Base-by-base conservation (phyloP, 2,888 invertebrate genomes). In the Hirudinaria manillensis region DNA sequence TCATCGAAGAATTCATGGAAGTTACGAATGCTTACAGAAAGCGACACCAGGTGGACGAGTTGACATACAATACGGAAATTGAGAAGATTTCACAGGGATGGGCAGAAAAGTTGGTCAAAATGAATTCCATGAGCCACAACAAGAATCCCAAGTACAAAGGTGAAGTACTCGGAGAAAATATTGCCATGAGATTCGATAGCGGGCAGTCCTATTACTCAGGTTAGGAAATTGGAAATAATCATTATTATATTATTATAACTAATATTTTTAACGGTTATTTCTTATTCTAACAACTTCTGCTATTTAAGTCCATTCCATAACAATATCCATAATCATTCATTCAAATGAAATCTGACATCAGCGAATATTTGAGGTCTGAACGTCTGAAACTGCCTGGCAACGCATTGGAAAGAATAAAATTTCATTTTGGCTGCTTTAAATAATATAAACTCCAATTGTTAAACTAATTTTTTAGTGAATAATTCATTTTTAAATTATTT, bases 51-150 rank as follows among this genome's bases (percentile, higher is more conserved):
- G 82, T 81, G 2, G 78, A 82, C 0, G 77, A 82, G 4, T 75
- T 86, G 61, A 79, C 78, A 7, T 72, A 75, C 36, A 78, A 77
- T 78, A 79, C 80, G 24, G 82, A 84, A 45, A 78, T 85, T 21
- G 78, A 79, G 29, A 79, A 79, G 36, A 77, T 80, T 72, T 84
- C 85, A 21, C 92, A 92, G 85, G 90, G 91, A 38, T 92, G 92
- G 92, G 92, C 92, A 10, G 92, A 92, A 84, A 91, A 92, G 82
- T 86, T 93, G 81, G 92, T 92, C n/a, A 91, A 91, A 84, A 91
- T 90, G 7, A 91, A 92, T 83, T 89, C 89, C 81, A 91, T 92
- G 86, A 91, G 91, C 85, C 82, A 84, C 77, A 87, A 91, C 79
- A 55, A 74, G 2, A 90, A 90, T 84, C 90, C 91, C 83, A 88